Evolutionary conservation across 1,140 invertebrate species (phyloP).

Genomic region (Drosophila truncata): DNA sequence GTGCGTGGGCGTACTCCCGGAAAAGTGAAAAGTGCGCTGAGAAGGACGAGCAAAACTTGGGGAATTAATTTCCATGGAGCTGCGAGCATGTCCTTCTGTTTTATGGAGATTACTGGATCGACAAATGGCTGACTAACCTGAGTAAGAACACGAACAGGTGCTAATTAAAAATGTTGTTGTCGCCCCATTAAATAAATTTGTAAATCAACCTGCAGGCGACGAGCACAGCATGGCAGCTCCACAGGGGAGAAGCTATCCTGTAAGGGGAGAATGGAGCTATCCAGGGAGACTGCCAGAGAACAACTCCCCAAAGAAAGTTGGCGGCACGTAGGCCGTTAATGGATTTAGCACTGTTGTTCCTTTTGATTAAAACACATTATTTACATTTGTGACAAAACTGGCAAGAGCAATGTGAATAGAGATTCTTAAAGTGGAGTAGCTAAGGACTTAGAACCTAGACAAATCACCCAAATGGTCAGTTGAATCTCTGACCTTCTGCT

Average conservation of each 20-base stretch:
- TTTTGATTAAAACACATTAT: slow-evolving; percentile 80
- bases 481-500: slow-evolving; percentile 21
- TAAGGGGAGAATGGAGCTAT: not conserved
- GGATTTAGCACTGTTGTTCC: slow-evolving; percentile 67
- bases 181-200: slow-evolving; percentile 78
- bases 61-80: slow-evolving; percentile 65
- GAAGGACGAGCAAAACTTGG: slow-evolving; percentile 39
- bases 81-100: slow-evolving; percentile 41
- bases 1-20: slow-evolving; percentile 34
- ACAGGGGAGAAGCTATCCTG: not conserved
- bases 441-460: not conserved
- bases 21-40: not conserved
- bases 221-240: slow-evolving; percentile 42
- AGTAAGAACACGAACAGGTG: slow-evolving; percentile 54
- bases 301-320: slow-evolving; percentile 28
- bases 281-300: not conserved
- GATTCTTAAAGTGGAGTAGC: not conserved
- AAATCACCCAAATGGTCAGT: slow-evolving; percentile 42
- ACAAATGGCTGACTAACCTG: slow-evolving; percentile 33
- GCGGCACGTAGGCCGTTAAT: slow-evolving; percentile 72
- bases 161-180: slow-evolving; percentile 83
- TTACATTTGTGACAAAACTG: slow-evolving; percentile 68
- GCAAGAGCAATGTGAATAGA: not conserved
- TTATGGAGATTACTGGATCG: slow-evolving; percentile 69
- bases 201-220: slow-evolving; percentile 71